These are phyloP conservation scores for Deroptyus accipitrinus DNA, from an alignment of 2,113 vertebrate genomes.

Conservation along the genomic window DNA sequence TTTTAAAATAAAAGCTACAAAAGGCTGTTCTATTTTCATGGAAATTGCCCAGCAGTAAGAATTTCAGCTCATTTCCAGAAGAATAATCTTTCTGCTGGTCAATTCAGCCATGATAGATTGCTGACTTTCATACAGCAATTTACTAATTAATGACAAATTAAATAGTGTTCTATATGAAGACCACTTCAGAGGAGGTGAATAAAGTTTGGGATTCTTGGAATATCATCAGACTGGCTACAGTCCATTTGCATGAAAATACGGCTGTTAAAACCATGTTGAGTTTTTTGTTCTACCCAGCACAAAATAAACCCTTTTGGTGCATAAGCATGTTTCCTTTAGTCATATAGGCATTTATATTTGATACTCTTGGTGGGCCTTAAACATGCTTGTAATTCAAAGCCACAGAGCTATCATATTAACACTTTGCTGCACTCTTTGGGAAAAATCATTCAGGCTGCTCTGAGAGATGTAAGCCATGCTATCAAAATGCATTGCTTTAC, in stretches of 20 bases:
- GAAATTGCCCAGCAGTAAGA: constrained; percentile 72
- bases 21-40: constrained; percentile 70
- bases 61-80: constrained; percentile 71
- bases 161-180: constrained; percentile 64
- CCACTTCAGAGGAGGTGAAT: constrained; percentile 22
- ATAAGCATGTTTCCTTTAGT: neutral
- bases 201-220: constrained; percentile 47
- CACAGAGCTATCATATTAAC: neutral
- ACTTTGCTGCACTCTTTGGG: constrained; percentile 10
- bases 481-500: neutral
- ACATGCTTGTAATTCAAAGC: constrained; percentile 10
- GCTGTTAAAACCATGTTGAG: neutral
- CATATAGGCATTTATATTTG: constrained; percentile 34
- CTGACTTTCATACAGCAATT: constrained; percentile 64
- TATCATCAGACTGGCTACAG: constrained; percentile 45
- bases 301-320: neutral
- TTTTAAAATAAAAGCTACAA: constrained; percentile 70
- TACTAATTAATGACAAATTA: constrained; percentile 77
- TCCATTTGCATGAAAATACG: constrained; percentile 59
- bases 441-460: neutral
- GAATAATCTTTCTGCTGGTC: constrained; percentile 62
- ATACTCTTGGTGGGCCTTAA: constrained; percentile 15
- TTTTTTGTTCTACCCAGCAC: neutral
- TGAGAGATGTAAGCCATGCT: neutral
- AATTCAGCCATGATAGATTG: constrained; percentile 56